phyloP scores from a whole-genome alignment of 2,888 invertebrate species.

The Terebella lapidaria region DNA sequence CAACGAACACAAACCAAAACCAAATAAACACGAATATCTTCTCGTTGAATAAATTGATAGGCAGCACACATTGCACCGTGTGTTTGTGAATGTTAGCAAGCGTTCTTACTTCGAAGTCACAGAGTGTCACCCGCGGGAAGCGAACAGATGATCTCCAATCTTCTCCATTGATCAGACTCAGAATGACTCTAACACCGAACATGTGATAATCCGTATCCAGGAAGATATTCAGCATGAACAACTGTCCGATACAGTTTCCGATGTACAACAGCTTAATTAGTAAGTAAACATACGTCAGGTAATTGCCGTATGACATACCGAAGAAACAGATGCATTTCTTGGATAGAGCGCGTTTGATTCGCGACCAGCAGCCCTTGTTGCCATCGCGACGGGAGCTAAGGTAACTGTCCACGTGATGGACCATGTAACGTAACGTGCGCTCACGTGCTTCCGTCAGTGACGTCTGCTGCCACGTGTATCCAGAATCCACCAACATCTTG shows the following conservation, averaged over 20 bases:
- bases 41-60: conserved; percentile 31
- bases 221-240: conserved; percentile 55
- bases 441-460: conserved; percentile 2
- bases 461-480: conserved; percentile 1
- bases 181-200: conserved; percentile 53
- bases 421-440: conserved; percentile 30
- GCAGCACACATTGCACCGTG: conserved; percentile 49
- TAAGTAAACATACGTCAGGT: conserved; percentile 27
- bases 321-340: neutral
- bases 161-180: conserved; percentile 8
- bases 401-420: conserved; percentile 52
- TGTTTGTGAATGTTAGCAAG: conserved; percentile 52
- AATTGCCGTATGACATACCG: neutral
- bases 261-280: conserved; percentile 52
- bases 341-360: neutral
- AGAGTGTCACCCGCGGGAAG: conserved; percentile 51
- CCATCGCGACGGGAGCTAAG: conserved; percentile 28
- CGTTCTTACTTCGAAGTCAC: conserved; percentile 52
- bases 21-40: conserved; percentile 54
- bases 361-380: conserved; percentile 12
- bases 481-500: conserved; percentile 4
- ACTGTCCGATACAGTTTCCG: conserved; percentile 53
- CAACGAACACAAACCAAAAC: conserved; percentile 56
- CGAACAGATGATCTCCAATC: conserved; percentile 20
- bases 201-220: conserved; percentile 52